A percentile compares a stretch with the other conserved stretches of the same genome.
These are phyloP conservation scores for Empidonax traillii DNA, from an alignment of 2,113 vertebrate species.

Conservation along the genomic window DNA sequence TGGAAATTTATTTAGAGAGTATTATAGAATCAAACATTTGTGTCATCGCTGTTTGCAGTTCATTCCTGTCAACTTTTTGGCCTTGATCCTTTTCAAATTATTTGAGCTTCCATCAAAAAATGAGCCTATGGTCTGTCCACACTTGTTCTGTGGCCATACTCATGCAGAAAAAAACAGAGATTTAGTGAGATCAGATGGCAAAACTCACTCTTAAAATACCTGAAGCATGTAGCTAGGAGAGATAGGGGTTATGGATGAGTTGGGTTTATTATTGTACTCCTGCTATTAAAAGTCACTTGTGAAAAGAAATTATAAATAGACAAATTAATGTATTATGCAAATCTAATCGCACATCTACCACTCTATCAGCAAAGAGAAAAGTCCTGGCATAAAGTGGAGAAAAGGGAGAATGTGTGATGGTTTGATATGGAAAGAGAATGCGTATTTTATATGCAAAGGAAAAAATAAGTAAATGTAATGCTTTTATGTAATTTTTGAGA, in stretches of 20 bases:
- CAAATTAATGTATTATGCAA: background rate
- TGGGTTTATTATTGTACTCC: background rate
- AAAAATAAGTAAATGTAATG: background rate
- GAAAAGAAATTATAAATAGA: background rate
- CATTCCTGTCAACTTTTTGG: background rate
- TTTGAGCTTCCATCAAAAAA: background rate
- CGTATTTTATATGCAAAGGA: background rate
- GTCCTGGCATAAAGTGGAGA: background rate
- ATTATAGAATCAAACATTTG: background rate
- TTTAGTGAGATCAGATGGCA: background rate
- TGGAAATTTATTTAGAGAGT: background rate
- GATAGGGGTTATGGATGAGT: background rate
- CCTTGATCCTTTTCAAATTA: background rate
- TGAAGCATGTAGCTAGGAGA: background rate
- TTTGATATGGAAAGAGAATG: background rate
- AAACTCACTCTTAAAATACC: background rate
- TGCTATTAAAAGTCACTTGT: background rate
- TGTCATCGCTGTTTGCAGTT: background rate
- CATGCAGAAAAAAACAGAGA: background rate
- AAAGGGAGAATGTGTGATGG: background rate
- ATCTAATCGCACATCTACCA: background rate
- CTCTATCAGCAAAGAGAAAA: background rate
- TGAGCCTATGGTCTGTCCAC: background rate
- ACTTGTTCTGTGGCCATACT: background rate
- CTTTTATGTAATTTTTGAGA: background rate